Conservation (phyloP, 2,797 vertebrate species). For the Phyllotis vaccarum region DNA sequence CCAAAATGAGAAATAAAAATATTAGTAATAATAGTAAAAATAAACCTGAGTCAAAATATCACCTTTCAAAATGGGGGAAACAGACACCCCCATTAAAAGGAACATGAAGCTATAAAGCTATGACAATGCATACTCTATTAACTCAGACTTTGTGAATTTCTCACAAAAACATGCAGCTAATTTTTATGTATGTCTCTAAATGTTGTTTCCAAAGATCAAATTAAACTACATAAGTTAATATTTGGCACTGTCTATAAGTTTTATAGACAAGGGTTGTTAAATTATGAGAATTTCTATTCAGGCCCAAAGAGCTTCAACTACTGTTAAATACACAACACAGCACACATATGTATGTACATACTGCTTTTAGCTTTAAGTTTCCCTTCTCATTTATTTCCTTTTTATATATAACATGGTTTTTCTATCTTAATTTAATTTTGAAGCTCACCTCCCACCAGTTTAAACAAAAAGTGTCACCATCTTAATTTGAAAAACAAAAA, state of each 20-base stretch:
- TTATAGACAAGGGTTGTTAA: background rate
- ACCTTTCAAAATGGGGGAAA: background rate
- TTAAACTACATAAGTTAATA: background rate
- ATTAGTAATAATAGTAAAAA: background rate
- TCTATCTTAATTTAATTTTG: background rate
- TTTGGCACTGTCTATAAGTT: background rate
- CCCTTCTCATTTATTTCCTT: background rate
- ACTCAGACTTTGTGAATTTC: background rate
- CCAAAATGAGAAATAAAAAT: constrained; percentile 7
- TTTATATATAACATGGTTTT: background rate
- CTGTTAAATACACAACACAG: background rate
- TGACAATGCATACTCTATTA: background rate
- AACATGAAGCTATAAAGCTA: background rate
- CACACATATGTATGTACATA: background rate
- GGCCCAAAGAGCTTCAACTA: background rate
- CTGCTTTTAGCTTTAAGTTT: background rate
- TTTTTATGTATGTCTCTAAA: background rate
- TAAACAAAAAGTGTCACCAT: background rate
- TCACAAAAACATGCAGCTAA: background rate
- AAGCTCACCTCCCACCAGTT: background rate
- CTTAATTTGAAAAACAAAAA: too few relatives aligned
- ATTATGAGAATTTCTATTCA: background rate
- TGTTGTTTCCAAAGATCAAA: background rate
- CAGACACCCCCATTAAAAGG: background rate
- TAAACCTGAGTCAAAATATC: background rate